Conservation (phyloP, 2,113 vertebrate species). For the Synodontis membranacea region DNA sequence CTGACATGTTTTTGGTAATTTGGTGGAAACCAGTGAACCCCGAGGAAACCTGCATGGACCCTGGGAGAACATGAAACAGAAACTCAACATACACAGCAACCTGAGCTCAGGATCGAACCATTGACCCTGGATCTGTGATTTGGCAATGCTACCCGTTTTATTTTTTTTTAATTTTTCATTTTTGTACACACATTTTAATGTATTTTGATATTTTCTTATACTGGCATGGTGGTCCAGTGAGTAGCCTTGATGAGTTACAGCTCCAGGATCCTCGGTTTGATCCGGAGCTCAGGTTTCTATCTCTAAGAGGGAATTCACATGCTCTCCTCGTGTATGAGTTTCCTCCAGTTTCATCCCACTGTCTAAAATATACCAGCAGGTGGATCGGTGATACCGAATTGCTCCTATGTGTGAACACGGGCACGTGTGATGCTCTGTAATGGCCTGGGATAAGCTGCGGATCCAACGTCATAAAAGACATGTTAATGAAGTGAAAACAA, state of each 20-base stretch:
- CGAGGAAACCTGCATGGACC: no score
- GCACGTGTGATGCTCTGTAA: neutral
- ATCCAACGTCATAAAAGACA: neutral
- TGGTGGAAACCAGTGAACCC: no score
- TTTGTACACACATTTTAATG: neutral
- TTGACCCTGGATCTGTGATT: neutral
- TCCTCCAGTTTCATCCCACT: neutral
- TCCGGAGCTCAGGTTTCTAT: neutral
- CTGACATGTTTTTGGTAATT: no score
- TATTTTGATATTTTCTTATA: no score
- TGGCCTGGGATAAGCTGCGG: neutral
- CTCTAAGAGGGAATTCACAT: neutral
- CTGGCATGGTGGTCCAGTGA: no score
- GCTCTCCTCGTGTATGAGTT: neutral
- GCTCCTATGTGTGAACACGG: neutral
- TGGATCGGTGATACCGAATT: neutral
- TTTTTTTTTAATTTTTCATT: no score
- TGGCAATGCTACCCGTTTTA: no score
- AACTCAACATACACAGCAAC: no score
- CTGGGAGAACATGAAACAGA: no score
- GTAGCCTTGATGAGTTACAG: no score
- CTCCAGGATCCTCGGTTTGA: no score
- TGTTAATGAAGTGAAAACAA: neutral
- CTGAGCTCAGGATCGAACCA: no score
- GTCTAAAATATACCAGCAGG: neutral